These are phyloP conservation scores for Corythaixoides concolor DNA, from an alignment of 2,113 vertebrate species.

Conservation along the genomic window DNA sequence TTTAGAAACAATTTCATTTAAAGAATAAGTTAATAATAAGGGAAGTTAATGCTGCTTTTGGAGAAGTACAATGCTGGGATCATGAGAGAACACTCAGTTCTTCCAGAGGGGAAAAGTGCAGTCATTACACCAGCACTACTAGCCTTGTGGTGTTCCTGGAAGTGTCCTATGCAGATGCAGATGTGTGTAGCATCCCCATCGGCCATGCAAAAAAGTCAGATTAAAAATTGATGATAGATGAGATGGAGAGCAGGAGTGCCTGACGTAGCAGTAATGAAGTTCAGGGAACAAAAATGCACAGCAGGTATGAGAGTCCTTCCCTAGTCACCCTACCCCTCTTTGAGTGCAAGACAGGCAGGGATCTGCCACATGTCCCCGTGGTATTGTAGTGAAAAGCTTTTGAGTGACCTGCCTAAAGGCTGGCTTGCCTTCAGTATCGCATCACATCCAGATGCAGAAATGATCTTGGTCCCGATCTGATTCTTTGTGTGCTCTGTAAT, in stretches of 20 bases:
- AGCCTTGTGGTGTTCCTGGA: background rate
- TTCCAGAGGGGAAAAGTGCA: background rate
- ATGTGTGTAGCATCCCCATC: background rate
- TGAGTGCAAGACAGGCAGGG: background rate
- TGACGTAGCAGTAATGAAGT: fast-evolving
- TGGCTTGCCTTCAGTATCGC: background rate
- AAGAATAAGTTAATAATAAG: background rate
- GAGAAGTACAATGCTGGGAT: background rate
- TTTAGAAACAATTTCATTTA: background rate
- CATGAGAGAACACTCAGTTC: background rate
- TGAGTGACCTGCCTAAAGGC: background rate
- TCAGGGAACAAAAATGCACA: background rate
- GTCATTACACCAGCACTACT: background rate
- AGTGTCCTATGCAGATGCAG: background rate
- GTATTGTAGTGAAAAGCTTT: background rate
- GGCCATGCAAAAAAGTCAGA: background rate
- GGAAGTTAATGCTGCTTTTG: background rate
- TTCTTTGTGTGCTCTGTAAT: background rate
- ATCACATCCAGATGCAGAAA: background rate
- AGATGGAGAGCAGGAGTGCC: background rate
- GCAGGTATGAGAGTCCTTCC: background rate
- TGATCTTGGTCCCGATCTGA: background rate
- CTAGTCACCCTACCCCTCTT: background rate
- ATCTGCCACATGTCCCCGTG: background rate
- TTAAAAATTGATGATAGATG: background rate